Evolutionary conservation across 2,797 vertebrate genomes (phyloP), one percentile per base, ranked within the genome.

Genomic region (Eurystomus glaucurus): DNA sequence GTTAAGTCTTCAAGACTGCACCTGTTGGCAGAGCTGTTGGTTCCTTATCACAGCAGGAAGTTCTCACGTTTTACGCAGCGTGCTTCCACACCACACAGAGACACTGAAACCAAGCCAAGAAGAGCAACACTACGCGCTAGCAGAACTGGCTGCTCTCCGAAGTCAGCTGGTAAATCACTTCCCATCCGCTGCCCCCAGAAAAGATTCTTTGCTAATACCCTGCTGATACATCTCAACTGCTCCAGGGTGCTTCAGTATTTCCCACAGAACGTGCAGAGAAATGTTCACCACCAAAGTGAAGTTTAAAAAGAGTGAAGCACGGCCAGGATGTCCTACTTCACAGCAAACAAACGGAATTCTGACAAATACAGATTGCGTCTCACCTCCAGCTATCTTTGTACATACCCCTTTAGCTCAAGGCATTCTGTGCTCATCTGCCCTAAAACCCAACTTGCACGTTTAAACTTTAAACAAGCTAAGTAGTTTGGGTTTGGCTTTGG

Each of bases 111-210:
- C 78, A 68, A 77, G 79, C 35, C 77, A 33, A 26, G 12, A 15
- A 14, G 41, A 66, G 69, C 3, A 41, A 60, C 0, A 2, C 91
- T 33, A 14, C 1, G 1, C 3, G 0, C 26, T 3, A 61, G 58
- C 82, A 79, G 64, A 57, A 58, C 23, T 5, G 54, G 9, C 90
- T 55, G 83, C 61, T 2, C 11, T 4, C 76, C 61, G 19, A 13
- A 33, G 65, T 52, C 65, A 41, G 85, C 57, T 57, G 64, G 74
- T 69, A 61, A 75, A 77, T 26, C 20, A 1, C 52, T 74, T 46
- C 76, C 72, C 76, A 65, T 10, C 35, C 82, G 31, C 71, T 78
- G 61, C 48, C 64, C 69, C 19, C 6, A 35, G 22, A 46, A 77
- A 57, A 58, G 22, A 28, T 9, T 15, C 75, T 19, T 28, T 50